Evolutionary conservation across 2,113 vertebrate species (phyloP), one percentile per base, ranked within the genome.

Genomic region (Antennarius striatus): DNA sequence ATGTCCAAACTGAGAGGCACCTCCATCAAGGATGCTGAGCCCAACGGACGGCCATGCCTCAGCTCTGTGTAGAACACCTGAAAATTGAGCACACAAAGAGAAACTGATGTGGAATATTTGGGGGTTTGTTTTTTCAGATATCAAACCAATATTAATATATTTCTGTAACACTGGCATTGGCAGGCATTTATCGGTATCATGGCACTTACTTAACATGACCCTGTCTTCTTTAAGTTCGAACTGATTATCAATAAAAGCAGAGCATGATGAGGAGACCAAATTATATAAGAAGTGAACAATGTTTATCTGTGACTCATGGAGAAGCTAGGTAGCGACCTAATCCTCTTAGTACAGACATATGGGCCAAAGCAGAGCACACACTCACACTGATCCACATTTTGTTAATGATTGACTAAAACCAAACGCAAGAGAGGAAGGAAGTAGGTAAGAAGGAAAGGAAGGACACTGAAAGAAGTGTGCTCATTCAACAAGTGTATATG

Each of bases 41-140:
- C 74, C 8, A 90, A 42, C 29, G 91, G 88, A 60, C 90, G 93
- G 28, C 90, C 88, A 17, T 77, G 75, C 59, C 83, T 93, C 39
- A 94, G 76, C 70, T 96, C 95, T 3, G 94, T 93, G 80, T 96
- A 98, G 80, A 96, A 97, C 43, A 98, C 94, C 97, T 98, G 75
- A 52, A 70, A 59, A n/a, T 68, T 28, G 69, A 0, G 11, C 63
- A 66, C 36, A 68, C 13, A 56, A 40, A 68, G 13, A 43, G 1
- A 47, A 12, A 65, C 17, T 45, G 11, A 55, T 42, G 1, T 28
- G 36, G 40, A 12, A 11, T 10, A 56, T 61, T 14, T 16, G 14
- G 13, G 32, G 3, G 39, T 15, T 55, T 7, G 56, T 29, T 43
- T 43, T 43, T 13, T 36, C 32, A 4, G 7, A 36, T 36, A 36